Conservation (phyloP, 2,888 invertebrate species). For the Pycnomerus fuliginosus region DNA sequence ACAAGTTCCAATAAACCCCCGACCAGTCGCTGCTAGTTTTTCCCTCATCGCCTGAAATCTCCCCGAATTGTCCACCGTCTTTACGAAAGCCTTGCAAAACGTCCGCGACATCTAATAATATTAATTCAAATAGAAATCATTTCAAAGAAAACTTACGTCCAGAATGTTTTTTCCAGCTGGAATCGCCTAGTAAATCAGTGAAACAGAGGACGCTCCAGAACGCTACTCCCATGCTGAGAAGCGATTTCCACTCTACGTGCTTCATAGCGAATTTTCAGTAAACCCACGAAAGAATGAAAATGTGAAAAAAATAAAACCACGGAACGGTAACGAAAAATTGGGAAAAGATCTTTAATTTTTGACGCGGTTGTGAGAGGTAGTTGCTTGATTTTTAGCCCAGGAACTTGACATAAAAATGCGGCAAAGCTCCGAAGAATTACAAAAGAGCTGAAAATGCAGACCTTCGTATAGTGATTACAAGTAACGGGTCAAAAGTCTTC, state of each 20-base stretch:
- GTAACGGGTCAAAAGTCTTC: too few species aligned
- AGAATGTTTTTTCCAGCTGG: constrained; percentile 16
- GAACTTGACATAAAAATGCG: too few species aligned
- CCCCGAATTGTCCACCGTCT: constrained; percentile 1
- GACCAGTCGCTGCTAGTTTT: constrained; percentile 7
- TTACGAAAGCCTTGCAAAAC: background rate
- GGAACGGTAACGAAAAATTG: too few species aligned
- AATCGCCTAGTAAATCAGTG: constrained; percentile 15
- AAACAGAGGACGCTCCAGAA: constrained; percentile 14
- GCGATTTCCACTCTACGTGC: constrained; percentile 17
- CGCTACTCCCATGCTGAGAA: constrained; percentile 9
- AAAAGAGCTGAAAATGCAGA: too few species aligned
- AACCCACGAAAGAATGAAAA: too few species aligned
- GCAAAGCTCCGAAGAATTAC: too few species aligned
- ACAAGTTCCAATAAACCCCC: constrained; percentile 13
- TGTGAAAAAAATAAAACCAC: too few species aligned
- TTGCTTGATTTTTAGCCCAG: too few species aligned
- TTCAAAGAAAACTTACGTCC: constrained; percentile 5
- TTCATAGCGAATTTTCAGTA: too few species aligned
- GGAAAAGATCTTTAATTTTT: too few species aligned
- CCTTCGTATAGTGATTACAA: too few species aligned
- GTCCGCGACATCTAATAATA: background rate
- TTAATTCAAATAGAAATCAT: background rate
- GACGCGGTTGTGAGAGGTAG: too few species aligned
- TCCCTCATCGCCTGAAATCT: constrained; percentile 1